Percentiles rank a stretch among this genome's conserved stretches.
These are phyloP conservation scores for Manis crassicaudata DNA, from an alignment of 2,797 vertebrate genomes.

Conservation along the genomic window DNA sequence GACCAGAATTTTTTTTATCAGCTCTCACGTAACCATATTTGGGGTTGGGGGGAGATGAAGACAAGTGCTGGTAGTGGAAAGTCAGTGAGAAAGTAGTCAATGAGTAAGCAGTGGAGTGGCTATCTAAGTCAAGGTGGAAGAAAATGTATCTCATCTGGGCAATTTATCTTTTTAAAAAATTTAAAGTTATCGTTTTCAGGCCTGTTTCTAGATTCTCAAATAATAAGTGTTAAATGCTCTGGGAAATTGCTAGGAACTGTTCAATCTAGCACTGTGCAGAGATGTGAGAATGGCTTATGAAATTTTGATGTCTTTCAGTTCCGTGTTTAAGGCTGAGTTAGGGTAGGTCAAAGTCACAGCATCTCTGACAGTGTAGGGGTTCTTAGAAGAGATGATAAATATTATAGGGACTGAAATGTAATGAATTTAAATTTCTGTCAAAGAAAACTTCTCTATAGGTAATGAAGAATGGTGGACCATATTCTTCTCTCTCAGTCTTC, in stretches of 20 bases:
- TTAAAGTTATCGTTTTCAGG: background rate
- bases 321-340: background rate
- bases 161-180: background rate
- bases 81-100: background rate
- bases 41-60: background rate
- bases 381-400: slow-evolving; percentile 1
- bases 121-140: background rate
- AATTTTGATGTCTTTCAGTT: background rate
- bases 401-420: background rate
- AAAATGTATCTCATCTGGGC: background rate
- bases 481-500: background rate
- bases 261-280: background rate
- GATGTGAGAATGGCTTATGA: background rate
- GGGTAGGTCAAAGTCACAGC: background rate
- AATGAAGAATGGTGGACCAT: background rate
- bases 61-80: background rate
- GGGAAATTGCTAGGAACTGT: background rate
- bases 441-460: background rate
- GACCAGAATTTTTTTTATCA: background rate
- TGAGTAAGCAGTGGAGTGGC: background rate
- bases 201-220: slow-evolving; percentile 12
- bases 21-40: background rate
- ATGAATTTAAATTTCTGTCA: background rate
- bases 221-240: background rate
- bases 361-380: background rate